These are phyloP conservation scores for Drosophila lutescens DNA, from an alignment of 2,888 invertebrate species.

Conservation along the genomic window DNA sequence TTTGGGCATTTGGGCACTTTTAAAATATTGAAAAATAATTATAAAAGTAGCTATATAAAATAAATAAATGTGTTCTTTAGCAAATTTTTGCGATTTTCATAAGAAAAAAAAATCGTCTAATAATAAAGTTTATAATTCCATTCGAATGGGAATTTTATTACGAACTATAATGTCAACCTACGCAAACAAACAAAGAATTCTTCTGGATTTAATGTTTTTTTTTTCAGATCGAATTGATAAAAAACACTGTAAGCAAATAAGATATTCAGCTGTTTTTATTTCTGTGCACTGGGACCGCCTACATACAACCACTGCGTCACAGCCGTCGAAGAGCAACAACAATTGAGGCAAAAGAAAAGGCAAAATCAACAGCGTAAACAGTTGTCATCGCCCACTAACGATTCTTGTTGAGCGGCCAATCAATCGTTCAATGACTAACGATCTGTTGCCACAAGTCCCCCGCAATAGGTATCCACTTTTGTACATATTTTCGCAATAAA, in stretches of 20 bases:
- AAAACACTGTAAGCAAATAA: not conserved
- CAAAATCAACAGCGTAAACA: slow-evolving; percentile 18
- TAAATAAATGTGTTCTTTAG: too few species aligned
- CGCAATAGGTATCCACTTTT: not conserved
- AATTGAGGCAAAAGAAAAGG: not conserved
- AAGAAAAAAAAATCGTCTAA: too few species aligned
- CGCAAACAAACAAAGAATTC: too few species aligned
- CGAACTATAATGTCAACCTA: too few species aligned
- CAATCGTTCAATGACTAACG: slow-evolving; percentile 37
- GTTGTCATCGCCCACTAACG: slow-evolving; percentile 31
- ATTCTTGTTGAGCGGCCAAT: slow-evolving; percentile 13
- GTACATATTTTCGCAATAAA: not conserved
- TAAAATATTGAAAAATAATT: too few species aligned
- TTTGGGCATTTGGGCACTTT: too few species aligned
- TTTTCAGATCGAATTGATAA: too few species aligned
- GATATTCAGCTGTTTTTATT: not conserved
- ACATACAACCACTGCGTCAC: slow-evolving; percentile 34
- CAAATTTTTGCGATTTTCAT: too few species aligned
- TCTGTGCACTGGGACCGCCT: slow-evolving; percentile 25
- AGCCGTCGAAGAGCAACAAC: slow-evolving; percentile 14
- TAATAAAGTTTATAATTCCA: too few species aligned
- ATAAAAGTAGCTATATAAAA: too few species aligned
- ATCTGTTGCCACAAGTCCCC: slow-evolving; percentile 5
- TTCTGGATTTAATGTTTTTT: too few species aligned
- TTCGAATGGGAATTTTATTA: too few species aligned